Conservation (phyloP, 1,140 invertebrate species). For the Nautilus pompilius region DNA sequence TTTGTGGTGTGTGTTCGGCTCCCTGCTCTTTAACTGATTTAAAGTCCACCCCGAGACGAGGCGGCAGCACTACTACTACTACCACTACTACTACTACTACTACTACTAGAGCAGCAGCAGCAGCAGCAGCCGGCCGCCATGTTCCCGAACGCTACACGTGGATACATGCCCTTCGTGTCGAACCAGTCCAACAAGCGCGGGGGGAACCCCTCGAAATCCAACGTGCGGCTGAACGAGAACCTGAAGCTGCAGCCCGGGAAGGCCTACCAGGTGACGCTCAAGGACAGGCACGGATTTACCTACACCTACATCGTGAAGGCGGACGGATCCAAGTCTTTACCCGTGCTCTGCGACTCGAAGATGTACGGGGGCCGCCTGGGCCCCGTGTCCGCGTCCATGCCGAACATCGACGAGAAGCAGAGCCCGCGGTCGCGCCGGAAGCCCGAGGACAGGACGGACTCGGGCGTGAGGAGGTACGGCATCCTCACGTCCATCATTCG, state of each 20-base stretch:
- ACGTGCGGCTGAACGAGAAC: constrained; percentile 16
- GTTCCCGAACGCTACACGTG: constrained; percentile 49
- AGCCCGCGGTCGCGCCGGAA: constrained; percentile 5
- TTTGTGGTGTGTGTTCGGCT: not conserved
- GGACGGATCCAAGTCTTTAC: constrained; percentile 40
- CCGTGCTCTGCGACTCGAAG: constrained; percentile 38
- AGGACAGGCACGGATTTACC: constrained; percentile 40
- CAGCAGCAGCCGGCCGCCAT: constrained; percentile 34
- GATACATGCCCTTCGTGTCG: constrained; percentile 48
- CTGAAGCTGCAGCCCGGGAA: constrained; percentile 20
- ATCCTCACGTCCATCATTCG: constrained; percentile 38
- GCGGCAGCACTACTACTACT: not conserved
- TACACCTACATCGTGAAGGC: constrained; percentile 48
- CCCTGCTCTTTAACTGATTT: constrained; percentile 6
- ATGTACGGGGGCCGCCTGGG: constrained; percentile 18
- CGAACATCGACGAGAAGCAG: constrained; percentile 24
- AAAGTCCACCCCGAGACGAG: constrained; percentile 6
- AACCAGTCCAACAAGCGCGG: constrained; percentile 18
- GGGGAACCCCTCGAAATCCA: constrained; percentile 23
- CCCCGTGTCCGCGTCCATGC: constrained; percentile 26
- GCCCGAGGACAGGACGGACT: constrained; percentile 9
- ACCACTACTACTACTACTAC: not conserved
- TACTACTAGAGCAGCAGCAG: not conserved
- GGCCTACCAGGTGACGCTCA: constrained; percentile 43
- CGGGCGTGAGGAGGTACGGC: constrained; percentile 40